Base-by-base conservation (phyloP, 2,113 vertebrate species). In the Rhadina sibilatrix region DNA sequence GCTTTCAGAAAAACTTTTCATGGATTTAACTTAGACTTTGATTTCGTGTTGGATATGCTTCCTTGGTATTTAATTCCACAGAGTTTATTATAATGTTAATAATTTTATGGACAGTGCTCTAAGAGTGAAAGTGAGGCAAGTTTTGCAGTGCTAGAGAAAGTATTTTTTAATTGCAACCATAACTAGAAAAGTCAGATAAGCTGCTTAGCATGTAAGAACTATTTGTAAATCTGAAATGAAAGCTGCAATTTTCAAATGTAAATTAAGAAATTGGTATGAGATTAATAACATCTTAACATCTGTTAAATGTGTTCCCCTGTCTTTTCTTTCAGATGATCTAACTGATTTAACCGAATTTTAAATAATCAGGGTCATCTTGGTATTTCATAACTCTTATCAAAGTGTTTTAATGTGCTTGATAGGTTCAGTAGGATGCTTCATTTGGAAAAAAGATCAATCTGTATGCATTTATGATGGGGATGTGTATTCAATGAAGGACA, bases 241-340 rank as follows among this genome's bases (percentile, higher is more conserved):
- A 90, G 38, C 31, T 83, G 28, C 22, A 46, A 18, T 37, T 4
- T 40, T 90, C 31, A 85, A 70, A 53, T 53, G 28, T 46, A 53
- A 85, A 63, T 84, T 42, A 71, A 52, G 37, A 54, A 88, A 53
- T 38, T 33, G 22, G 27, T 59, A 7, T 49, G 47, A 66, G 24
- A 38, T 70, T 61, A 38, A 25, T 88, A 38, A 61, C 15, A 22
- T 56, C 10, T 70, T 88, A 38, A 61, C 15, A 22, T 56, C 10
- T 70, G 10, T 53, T 92, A 57, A 69, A 46, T 1, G 11, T 0
- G 0, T 14, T 53, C 15, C 8, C 3, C 16, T 69, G 1, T 78
- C 64, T 85, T 60, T 44, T 74, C 37, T 78, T 95, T 61, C n/a
- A 57, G 31, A 49, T 47, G 3, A 35, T 82, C 52, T 75, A 37